Percentiles rank a stretch among this genome's conserved stretches.
Evolutionary conservation across 2,113 vertebrate species (phyloP).

Genomic region (Cisticola juncidis): DNA sequence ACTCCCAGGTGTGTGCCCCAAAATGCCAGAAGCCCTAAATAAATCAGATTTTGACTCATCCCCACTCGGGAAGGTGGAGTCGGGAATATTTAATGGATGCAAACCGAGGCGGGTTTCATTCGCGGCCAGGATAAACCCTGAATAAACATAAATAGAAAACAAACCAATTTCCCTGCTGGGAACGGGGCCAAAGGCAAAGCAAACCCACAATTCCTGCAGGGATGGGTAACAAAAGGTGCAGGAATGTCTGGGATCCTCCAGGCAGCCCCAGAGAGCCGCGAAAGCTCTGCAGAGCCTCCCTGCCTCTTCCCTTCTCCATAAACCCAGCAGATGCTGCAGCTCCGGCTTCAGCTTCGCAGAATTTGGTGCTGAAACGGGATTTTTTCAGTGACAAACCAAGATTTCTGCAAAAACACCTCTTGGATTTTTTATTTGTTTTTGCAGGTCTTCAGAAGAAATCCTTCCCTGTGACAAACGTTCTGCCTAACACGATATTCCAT

Average conservation of each 20-base stretch:
- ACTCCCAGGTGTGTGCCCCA: neutral
- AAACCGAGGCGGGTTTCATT: neutral
- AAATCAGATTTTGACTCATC: conserved; percentile 7
- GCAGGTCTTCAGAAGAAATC: neutral
- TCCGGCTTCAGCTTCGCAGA: neutral
- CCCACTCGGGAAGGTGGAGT: neutral
- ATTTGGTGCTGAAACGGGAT: too few relatives aligned
- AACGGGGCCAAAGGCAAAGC: neutral
- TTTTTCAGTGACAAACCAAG: too few relatives aligned
- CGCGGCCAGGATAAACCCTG: neutral
- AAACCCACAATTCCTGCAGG: neutral
- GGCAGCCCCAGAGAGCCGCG: neutral
- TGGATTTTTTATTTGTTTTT: too few relatives aligned
- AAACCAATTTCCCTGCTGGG: neutral
- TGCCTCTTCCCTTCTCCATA: accelerated
- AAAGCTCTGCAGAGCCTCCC: neutral
- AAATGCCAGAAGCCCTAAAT: neutral
- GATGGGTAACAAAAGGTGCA: neutral
- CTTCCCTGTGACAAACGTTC: neutral
- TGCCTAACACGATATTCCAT: accelerated
- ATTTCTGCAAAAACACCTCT: accelerated
- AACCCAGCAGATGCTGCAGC: accelerated
- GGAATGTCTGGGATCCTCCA: neutral
- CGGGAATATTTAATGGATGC: neutral
- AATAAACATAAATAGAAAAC: neutral